phyloP scores from a whole-genome alignment of 1,140 invertebrate genomes.

The Lepidurus apus region DNA sequence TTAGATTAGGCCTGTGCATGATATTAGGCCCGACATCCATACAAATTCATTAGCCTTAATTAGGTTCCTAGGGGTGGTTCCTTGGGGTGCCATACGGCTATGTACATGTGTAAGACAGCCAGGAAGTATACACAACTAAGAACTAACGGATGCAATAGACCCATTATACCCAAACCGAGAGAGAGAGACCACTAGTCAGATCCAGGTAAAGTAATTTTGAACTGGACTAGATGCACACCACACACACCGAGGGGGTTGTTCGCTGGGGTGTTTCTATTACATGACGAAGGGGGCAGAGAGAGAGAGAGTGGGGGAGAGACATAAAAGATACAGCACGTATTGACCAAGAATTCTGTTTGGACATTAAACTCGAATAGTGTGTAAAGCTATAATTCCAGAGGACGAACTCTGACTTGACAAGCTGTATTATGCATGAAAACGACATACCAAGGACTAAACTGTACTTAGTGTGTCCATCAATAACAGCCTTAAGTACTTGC shows the following conservation, averaged over 20 bases:
- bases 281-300: no score
- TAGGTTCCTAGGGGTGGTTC: not conserved
- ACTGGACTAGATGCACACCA: no score
- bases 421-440: not conserved
- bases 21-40: not conserved
- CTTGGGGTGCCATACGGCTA: not conserved
- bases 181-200: not conserved
- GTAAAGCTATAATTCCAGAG: no score
- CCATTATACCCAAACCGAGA: not conserved
- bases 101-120: not conserved
- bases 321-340: no score
- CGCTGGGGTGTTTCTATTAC: no score
- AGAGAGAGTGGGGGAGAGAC: no score
- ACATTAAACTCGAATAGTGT: no score
- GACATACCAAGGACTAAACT: not conserved
- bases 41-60: slow-evolving; percentile 11
- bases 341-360: no score
- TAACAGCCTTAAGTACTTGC: not conserved
- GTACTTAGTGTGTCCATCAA: slow-evolving; percentile 13
- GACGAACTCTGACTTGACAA: no score
- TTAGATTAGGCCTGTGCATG: not conserved
- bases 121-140: not conserved
- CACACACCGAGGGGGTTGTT: no score
- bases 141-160: not conserved
- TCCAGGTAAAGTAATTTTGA: no score